Evolutionary conservation across 2,888 invertebrate species (phyloP).

Genomic region (Exocentrus adspersus): DNA sequence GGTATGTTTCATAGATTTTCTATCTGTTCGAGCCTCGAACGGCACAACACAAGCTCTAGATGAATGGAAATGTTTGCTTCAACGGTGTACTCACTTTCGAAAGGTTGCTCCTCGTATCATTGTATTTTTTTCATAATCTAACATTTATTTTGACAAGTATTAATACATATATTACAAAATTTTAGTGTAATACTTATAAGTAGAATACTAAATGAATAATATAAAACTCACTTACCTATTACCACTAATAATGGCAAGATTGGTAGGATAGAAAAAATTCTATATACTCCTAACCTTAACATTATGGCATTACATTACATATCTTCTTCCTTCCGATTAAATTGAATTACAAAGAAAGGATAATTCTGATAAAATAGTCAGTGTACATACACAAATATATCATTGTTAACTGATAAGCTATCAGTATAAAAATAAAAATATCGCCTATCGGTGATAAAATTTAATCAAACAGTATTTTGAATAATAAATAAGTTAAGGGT

Average conservation of each 20-base stretch:
- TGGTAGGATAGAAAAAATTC: slow-evolving; percentile 34
- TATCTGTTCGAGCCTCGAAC: no score
- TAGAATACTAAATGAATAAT: no score
- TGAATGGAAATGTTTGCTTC: no score
- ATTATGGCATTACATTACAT: slow-evolving; percentile 48
- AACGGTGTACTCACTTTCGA: no score
- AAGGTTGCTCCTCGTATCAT: no score
- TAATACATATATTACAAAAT: no score
- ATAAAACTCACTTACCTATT: slow-evolving; percentile 11
- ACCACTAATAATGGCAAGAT: slow-evolving; percentile 33
- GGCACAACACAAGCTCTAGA: no score
- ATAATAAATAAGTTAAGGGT: neutral
- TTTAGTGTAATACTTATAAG: no score
- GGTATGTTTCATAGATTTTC: no score
- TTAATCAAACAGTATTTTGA: slow-evolving; percentile 6
- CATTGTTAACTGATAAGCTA: slow-evolving; percentile 46
- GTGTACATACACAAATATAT: slow-evolving; percentile 27
- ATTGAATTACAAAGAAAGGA: slow-evolving; percentile 10
- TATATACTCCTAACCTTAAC: slow-evolving; percentile 40
- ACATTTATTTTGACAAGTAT: no score
- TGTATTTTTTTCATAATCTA: no score
- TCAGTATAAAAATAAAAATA: slow-evolving; percentile 32
- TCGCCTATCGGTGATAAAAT: slow-evolving; percentile 11
- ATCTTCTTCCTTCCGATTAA: slow-evolving; percentile 35
- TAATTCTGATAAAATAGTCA: slow-evolving; percentile 4